Conservation (phyloP, 2,797 vertebrate genomes). For the Esox masquinongy region DNA sequence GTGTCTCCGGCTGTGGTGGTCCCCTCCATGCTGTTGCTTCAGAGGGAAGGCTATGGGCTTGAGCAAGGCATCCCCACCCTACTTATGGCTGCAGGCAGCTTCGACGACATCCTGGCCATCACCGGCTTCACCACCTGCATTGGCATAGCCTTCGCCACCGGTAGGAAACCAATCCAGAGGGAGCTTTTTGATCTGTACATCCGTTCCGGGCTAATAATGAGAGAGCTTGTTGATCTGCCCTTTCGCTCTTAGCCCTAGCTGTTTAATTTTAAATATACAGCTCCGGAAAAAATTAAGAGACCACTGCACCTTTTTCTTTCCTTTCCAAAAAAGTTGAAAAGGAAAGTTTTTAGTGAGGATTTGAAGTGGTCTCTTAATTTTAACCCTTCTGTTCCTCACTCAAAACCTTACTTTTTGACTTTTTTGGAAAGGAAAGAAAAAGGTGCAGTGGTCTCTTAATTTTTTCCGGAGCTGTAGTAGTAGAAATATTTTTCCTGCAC, state of each 20-base stretch:
- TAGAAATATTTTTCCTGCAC: not conserved
- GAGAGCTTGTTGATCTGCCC: not conserved
- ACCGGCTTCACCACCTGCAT: constrained; percentile 96
- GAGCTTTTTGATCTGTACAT: not conserved
- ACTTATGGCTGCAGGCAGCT: constrained; percentile 89
- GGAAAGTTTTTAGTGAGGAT: no score
- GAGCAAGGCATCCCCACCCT: constrained; percentile 93
- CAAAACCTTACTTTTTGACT: no score
- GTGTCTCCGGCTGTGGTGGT: constrained; percentile 96
- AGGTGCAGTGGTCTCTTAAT: no score
- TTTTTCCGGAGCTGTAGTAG: no score
- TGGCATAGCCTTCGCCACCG: constrained; percentile 90
- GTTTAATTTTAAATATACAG: no score
- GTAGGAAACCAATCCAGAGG: constrained; percentile 60
- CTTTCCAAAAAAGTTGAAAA: no score
- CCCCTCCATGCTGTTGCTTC: constrained; percentile 92
- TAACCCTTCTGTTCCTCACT: no score
- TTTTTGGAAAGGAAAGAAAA: no score
- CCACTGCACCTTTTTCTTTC: no score
- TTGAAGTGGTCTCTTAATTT: no score
- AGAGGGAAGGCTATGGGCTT: constrained; percentile 86
- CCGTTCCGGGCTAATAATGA: not conserved
- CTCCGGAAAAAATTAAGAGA: no score
- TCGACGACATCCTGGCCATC: constrained; percentile 94
- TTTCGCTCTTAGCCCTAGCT: no score